Percentiles rank a stretch among this genome's conserved stretches.
Evolutionary conservation across 2,888 invertebrate species (phyloP).

Genomic region (Eurytoma adleriae): DNA sequence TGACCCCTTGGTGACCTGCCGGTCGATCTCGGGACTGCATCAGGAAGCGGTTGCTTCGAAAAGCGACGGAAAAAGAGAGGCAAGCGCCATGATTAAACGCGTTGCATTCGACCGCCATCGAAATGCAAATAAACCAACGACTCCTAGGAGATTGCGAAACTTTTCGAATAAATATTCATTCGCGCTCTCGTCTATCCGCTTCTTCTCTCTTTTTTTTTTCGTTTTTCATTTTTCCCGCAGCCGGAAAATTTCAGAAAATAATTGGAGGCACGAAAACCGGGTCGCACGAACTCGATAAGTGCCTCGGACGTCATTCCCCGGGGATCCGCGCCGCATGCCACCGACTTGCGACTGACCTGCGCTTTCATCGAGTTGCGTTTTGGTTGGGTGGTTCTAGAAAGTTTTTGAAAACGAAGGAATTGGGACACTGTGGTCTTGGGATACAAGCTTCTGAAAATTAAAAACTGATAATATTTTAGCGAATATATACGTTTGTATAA

Average conservation of each 20-base stretch:
- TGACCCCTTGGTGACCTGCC: conserved; percentile 1
- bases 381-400: too few relatives aligned
- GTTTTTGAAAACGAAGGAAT: too few relatives aligned
- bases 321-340: neutral
- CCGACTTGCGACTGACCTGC: too few relatives aligned
- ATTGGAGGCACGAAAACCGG: conserved; percentile 14
- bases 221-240: neutral
- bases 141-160: conserved; percentile 56
- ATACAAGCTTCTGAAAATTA: too few relatives aligned
- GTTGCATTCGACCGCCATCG: conserved; percentile 38
- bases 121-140: conserved; percentile 57
- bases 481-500: too few relatives aligned
- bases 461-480: too few relatives aligned
- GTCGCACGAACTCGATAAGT: conserved; percentile 40
- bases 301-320: conserved; percentile 12
- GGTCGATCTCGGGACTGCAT: neutral
- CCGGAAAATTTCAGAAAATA: neutral
- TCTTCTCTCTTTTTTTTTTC: conserved; percentile 5
- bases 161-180: conserved; percentile 57
- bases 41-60: neutral
- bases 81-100: conserved; percentile 40
- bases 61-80: neutral
- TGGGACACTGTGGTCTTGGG: too few relatives aligned
- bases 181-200: conserved; percentile 34
- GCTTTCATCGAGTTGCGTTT: too few relatives aligned